phyloP scores from a whole-genome alignment of 2,797 vertebrate genomes.

The Cossypha heuglini region DNA sequence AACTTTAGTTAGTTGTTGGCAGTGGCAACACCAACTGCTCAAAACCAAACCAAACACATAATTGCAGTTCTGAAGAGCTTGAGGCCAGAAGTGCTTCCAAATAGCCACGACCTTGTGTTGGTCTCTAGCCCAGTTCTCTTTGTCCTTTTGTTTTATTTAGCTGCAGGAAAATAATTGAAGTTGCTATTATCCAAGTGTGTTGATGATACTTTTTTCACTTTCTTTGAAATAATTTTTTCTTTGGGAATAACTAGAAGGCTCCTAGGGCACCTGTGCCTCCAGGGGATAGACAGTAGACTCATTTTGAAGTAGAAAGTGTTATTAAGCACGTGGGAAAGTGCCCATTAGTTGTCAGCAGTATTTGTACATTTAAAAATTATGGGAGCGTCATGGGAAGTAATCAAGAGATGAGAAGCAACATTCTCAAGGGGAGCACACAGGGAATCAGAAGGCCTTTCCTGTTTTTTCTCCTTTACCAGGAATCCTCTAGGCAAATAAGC shows the following conservation, averaged over 20 bases:
- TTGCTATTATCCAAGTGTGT: background rate
- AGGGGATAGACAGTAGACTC: background rate
- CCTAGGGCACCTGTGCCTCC: background rate
- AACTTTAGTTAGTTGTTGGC: background rate
- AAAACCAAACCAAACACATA: background rate
- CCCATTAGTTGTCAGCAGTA: background rate
- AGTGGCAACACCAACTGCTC: background rate
- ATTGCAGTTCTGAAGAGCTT: background rate
- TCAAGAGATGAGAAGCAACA: background rate
- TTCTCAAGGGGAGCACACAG: background rate
- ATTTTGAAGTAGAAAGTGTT: background rate
- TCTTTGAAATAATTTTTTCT: background rate
- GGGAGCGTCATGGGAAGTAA: background rate
- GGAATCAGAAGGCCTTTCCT: background rate
- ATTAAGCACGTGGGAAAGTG: background rate
- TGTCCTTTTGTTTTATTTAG: background rate
- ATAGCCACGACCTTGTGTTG: background rate
- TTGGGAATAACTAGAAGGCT: background rate
- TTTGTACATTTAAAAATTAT: background rate
- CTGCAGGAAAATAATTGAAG: background rate
- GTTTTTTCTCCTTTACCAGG: background rate
- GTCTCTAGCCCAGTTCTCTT: background rate
- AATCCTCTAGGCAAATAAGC: background rate
- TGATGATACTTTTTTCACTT: background rate
- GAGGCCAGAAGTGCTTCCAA: background rate